phyloP scores from a whole-genome alignment of 2,888 invertebrate species.

The Dicyrtoma fusca region DNA sequence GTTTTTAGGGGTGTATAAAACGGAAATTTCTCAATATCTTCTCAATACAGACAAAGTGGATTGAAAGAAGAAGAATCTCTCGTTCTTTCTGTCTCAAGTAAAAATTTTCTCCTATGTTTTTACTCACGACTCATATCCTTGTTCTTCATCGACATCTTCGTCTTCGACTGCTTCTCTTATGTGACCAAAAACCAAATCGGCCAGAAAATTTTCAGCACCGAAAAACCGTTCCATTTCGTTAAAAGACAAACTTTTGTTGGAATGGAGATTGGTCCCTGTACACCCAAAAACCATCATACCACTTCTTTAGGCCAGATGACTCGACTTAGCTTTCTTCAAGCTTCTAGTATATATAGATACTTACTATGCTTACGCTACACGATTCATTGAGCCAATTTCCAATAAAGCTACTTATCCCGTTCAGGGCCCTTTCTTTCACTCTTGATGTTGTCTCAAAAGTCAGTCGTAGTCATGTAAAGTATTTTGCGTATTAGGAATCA shows the following conservation, averaged over 20 bases:
- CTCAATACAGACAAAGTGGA: slow-evolving; percentile 48
- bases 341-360: neutral
- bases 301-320: no score
- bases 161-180: neutral
- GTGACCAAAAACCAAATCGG: slow-evolving; percentile 40
- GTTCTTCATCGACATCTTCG: slow-evolving; percentile 1
- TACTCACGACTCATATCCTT: neutral
- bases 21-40: slow-evolving; percentile 47
- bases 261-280: slow-evolving; percentile 38
- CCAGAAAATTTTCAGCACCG: slow-evolving; percentile 45
- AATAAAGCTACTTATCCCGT: slow-evolving; percentile 38
- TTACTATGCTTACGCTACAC: slow-evolving; percentile 36
- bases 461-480: no score
- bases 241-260: slow-evolving; percentile 42
- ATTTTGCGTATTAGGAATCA: neutral
- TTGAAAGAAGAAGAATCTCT: slow-evolving; percentile 32
- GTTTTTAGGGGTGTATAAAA: slow-evolving; percentile 43
- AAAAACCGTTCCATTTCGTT: slow-evolving; percentile 36
- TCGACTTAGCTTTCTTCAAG: neutral
- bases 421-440: neutral
- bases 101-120: slow-evolving; percentile 21
- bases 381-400: slow-evolving; percentile 49
- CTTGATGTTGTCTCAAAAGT: no score
- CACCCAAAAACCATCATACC: slow-evolving; percentile 17
- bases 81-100: slow-evolving; percentile 12